A percentile compares a stretch with the other conserved stretches of the same genome.
Evolutionary conservation across 2,797 vertebrate genomes (phyloP).

Genomic region (Ctenopoma kingsleyae): DNA sequence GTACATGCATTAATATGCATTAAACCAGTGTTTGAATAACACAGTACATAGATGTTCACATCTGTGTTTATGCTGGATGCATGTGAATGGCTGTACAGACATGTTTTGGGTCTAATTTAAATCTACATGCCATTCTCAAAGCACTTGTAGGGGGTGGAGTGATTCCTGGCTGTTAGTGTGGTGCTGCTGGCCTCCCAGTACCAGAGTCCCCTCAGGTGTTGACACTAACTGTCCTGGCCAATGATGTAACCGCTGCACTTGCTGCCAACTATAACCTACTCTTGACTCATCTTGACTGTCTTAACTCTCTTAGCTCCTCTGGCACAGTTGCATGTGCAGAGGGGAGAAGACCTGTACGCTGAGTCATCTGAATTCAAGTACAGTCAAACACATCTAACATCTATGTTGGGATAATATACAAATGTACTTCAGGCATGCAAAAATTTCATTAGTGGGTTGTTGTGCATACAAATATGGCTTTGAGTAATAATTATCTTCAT

Average conservation of each 20-base stretch:
- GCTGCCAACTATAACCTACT: conserved; percentile 44
- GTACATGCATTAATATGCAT: conserved; percentile 12
- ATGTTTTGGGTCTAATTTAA: conserved; percentile 33
- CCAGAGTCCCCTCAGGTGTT: conserved; percentile 44
- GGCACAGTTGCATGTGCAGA: conserved; percentile 27
- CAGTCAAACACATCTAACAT: conserved; percentile 4
- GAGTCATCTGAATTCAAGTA: conserved; percentile 16
- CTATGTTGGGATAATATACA: conserved; percentile 9
- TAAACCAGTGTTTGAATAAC: conserved; percentile 29
- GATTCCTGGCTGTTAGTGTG: conserved; percentile 12
- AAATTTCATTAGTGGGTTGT: not conserved
- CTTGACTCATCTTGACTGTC: conserved; percentile 32
- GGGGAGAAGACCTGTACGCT: not conserved
- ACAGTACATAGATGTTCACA: conserved; percentile 15
- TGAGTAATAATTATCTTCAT: not conserved
- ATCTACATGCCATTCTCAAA: not conserved
- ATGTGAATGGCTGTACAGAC: conserved; percentile 8
- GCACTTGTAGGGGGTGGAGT: conserved; percentile 10
- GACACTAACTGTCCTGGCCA: conserved; percentile 24
- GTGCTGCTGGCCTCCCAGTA: conserved; percentile 15
- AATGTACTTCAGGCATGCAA: not conserved
- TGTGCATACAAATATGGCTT: not conserved
- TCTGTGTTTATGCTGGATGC: conserved; percentile 18
- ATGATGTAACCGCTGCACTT: conserved; percentile 48
- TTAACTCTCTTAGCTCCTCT: conserved; percentile 13